Conservation (phyloP, 2,113 vertebrate genomes). For the Phoenicopterus ruber region DNA sequence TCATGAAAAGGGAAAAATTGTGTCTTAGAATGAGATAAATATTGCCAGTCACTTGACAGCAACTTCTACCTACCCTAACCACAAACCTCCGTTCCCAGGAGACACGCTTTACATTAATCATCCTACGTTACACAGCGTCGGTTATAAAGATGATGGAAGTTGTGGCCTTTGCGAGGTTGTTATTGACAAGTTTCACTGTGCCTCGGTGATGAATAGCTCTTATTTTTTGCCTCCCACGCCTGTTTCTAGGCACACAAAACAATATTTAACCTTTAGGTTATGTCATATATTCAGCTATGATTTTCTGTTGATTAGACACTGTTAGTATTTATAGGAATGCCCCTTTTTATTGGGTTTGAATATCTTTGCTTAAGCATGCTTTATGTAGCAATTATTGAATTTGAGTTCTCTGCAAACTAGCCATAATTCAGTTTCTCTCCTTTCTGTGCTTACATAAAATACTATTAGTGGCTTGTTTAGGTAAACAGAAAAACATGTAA, state of each 20-base stretch:
- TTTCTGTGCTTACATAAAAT: neutral
- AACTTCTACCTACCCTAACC: neutral
- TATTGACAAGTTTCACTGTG: slow-evolving; percentile 1
- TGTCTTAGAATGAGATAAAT: neutral
- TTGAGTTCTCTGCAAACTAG: neutral
- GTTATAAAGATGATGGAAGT: neutral
- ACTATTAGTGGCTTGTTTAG: neutral
- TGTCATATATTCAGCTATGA: neutral
- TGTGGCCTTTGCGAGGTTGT: neutral
- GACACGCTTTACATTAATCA: neutral
- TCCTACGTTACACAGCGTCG: neutral
- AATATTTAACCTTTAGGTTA: neutral
- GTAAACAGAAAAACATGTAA: slow-evolving; percentile 32
- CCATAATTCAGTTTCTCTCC: neutral
- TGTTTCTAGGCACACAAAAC: neutral
- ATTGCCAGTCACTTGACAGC: neutral
- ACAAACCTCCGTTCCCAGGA: neutral
- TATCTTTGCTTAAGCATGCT: neutral
- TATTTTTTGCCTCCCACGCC: neutral
- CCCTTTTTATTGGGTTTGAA: neutral
- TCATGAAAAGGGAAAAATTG: neutral
- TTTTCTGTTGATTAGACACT: neutral
- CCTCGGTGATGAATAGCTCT: neutral
- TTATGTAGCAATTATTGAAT: neutral
- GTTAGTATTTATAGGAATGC: neutral